Base-by-base conservation (phyloP, 2,888 invertebrate genomes). In the Monoplex corrugatus region DNA sequence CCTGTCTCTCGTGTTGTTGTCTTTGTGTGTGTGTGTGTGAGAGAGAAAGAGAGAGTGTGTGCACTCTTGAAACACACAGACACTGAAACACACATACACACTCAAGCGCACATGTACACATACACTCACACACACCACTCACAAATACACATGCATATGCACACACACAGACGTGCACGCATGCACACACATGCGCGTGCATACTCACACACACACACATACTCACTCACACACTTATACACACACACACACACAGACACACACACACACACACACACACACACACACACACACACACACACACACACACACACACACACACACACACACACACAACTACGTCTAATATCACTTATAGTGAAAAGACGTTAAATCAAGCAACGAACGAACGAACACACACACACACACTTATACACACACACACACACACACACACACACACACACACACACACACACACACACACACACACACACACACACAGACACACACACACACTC, bases 391-490 rank as follows among this genome's bases (percentile, higher is more conserved):
- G 16, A 8, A 50, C 50, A 50, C 50, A 50, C 50, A 50, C 50
- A 50, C 50, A 50, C 50, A 50, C 50, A 50, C 50, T 13, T 16
- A 50, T 16, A 50, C 16, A 3, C 3, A 16, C 63, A 63, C 8
- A 16, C 13, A 16, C 3, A 63, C 8, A 63, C 13, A 16, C 23
- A 16, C 8, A 8, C 63, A 63, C 63, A 23, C 13, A 63, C 63
- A 63, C 63, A 63, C 63, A 63, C 63, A 63, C 63, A 63, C 63
- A 63, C 63, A 63, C 63, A 63, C 63, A 63, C 63, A 63, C 63
- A 63, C 63, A 63, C 63, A 63, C 63, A 63, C 63, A 63, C 63
- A 63, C 63, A 63, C 63, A 63, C 63, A 63, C 63, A 63, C 63
- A 63, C 63, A 16, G 10, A 63, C 63, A n/a, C n/a, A n/a, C n/a